phyloP scores from a whole-genome alignment of 2,888 invertebrate genomes.

The Galerucella pusilla region DNA sequence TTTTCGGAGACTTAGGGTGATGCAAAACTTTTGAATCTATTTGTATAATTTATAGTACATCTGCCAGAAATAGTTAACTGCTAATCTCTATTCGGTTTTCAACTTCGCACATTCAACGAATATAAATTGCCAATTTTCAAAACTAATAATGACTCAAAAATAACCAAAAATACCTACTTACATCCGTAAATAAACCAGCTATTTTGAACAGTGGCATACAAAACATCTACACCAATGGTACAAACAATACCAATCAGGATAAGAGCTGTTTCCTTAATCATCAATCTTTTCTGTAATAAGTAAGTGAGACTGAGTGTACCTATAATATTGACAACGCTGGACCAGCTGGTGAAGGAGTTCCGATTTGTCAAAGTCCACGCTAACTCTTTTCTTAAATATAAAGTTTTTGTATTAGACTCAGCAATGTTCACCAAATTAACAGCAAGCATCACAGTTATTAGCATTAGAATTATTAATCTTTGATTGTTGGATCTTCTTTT shows the following conservation, averaged over 20 bases:
- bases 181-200: conserved; percentile 10
- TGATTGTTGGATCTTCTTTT: conserved; percentile 10
- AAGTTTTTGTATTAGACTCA: conserved; percentile 8
- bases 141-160: too few species aligned
- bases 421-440: background rate
- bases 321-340: background rate
- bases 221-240: background rate
- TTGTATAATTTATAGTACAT: too few species aligned
- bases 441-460: background rate
- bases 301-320: conserved; percentile 1
- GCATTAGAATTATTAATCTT: conserved; percentile 8
- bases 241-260: background rate
- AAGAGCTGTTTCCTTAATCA: conserved; percentile 5
- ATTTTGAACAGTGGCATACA: background rate
- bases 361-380: conserved; percentile 8
- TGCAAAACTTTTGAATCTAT: too few species aligned
- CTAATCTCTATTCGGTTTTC: too few species aligned
- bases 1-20: too few species aligned
- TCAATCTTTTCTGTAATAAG: conserved; percentile 10
- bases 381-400: conserved; percentile 9
- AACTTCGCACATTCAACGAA: too few species aligned
- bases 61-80: too few species aligned
- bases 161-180: conserved; percentile 7
- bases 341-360: conserved; percentile 8
- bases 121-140: too few species aligned